Conservation (phyloP, 2,888 invertebrate species). For the Callinectes sapidus region DNA sequence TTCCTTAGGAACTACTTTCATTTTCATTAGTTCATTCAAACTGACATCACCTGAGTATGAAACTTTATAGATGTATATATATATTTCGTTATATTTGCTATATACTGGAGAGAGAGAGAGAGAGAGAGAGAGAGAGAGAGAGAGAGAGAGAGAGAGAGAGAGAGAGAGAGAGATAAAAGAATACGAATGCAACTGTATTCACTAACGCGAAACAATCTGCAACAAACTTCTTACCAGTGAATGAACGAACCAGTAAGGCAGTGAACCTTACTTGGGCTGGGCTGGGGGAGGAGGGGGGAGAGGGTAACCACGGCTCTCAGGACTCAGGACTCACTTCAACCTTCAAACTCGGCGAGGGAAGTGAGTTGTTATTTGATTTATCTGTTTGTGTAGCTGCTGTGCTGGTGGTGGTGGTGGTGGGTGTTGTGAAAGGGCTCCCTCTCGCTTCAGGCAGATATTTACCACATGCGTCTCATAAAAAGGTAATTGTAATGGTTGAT, state of each 20-base stretch:
- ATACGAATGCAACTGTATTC: neutral
- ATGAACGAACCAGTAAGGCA: neutral
- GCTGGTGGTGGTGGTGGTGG: too few relatives aligned
- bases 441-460: too few relatives aligned
- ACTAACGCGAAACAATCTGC: neutral
- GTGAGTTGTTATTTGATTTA: too few relatives aligned
- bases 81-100: too few relatives aligned
- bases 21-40: too few relatives aligned
- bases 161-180: conserved; percentile 41
- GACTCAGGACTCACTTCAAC: neutral
- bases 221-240: neutral
- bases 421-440: too few relatives aligned
- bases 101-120: too few relatives aligned
- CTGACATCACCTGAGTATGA: neutral
- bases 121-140: too few relatives aligned
- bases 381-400: too few relatives aligned
- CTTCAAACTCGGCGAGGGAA: neutral
- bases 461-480: too few relatives aligned
- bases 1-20: neutral
- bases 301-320: too few relatives aligned
- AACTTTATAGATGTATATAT: neutral
- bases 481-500: too few relatives aligned
- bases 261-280: neutral
- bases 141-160: conserved; percentile 13
- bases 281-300: neutral